These are phyloP conservation scores for Schlechtendalia chinensis DNA, from an alignment of 1,140 invertebrate species.

Conservation along the genomic window DNA sequence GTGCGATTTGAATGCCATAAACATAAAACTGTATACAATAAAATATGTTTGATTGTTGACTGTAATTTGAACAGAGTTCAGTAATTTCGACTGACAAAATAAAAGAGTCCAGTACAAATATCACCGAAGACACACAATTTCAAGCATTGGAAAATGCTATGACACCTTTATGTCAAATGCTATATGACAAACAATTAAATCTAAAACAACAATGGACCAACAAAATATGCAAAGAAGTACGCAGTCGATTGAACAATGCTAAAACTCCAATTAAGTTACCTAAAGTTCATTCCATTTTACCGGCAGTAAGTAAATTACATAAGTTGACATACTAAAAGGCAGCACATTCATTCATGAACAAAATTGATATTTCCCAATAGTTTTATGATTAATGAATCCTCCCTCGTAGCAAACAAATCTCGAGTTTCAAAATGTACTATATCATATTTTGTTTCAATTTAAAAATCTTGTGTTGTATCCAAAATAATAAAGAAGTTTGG, in stretches of 20 bases:
- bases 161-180: slow-evolving; percentile 58
- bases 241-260: slow-evolving; percentile 8
- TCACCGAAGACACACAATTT: slow-evolving; percentile 54
- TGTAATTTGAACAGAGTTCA: slow-evolving; percentile 42
- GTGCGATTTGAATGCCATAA: no score
- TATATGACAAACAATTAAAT: slow-evolving; percentile 58
- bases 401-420: no score
- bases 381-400: no score
- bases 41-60: no score
- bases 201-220: slow-evolving; percentile 53
- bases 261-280: slow-evolving; percentile 20
- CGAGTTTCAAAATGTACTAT: no score
- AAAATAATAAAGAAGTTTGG: no score
- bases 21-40: no score
- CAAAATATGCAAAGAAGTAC: slow-evolving; percentile 51
- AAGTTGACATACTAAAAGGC: neutral
- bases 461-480: no score
- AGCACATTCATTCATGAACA: no score
- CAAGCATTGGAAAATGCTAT: slow-evolving; percentile 56
- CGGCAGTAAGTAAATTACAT: neutral
- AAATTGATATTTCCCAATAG: no score
- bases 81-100: neutral
- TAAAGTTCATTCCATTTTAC: neutral
- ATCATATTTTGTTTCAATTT: no score
- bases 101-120: neutral